These are phyloP conservation scores for Alexandromys oeconomus DNA, from an alignment of 2,797 vertebrate genomes.

Conservation along the genomic window DNA sequence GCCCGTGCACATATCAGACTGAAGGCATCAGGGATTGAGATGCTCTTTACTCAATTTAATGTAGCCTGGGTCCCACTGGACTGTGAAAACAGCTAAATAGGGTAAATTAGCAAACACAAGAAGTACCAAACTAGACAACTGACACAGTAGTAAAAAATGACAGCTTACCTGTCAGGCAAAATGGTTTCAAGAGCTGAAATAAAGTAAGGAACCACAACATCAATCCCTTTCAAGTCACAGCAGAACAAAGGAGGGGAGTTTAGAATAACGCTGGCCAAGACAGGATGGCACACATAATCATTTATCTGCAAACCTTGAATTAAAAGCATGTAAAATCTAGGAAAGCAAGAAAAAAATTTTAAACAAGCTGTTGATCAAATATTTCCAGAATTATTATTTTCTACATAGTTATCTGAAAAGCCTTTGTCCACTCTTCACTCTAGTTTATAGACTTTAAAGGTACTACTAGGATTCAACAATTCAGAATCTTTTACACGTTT, in stretches of 20 bases:
- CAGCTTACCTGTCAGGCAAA: slow-evolving; percentile 94
- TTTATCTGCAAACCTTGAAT: slow-evolving; percentile 95
- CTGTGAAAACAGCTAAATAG: slow-evolving; percentile 44
- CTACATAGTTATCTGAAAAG: slow-evolving; percentile 68
- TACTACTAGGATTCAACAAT: slow-evolving; percentile 57
- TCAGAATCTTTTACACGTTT: slow-evolving; percentile 43
- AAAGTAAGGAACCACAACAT: slow-evolving; percentile 95
- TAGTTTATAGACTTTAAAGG: slow-evolving; percentile 64
- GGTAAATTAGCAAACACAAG: slow-evolving; percentile 53
- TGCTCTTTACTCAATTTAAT: slow-evolving; percentile 32
- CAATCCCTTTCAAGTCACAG: slow-evolving; percentile 95
- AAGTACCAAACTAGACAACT: slow-evolving; percentile 54
- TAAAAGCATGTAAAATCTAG: slow-evolving; percentile 97
- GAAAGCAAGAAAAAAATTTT: slow-evolving; percentile 88
- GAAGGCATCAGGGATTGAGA: not conserved
- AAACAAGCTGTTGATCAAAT: slow-evolving; percentile 77
- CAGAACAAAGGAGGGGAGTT: slow-evolving; percentile 96
- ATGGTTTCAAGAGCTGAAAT: slow-evolving; percentile 95
- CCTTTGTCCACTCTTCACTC: slow-evolving; percentile 57
- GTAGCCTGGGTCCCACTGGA: not conserved
- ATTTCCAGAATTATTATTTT: slow-evolving; percentile 73
- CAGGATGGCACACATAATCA: slow-evolving; percentile 93
- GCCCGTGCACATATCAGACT: slow-evolving; percentile 1
- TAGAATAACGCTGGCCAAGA: slow-evolving; percentile 95
- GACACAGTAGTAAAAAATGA: slow-evolving; percentile 50